These are phyloP conservation scores for Torymus aiolomorphi DNA, from an alignment of 2,888 invertebrate species.

Conservation along the genomic window DNA sequence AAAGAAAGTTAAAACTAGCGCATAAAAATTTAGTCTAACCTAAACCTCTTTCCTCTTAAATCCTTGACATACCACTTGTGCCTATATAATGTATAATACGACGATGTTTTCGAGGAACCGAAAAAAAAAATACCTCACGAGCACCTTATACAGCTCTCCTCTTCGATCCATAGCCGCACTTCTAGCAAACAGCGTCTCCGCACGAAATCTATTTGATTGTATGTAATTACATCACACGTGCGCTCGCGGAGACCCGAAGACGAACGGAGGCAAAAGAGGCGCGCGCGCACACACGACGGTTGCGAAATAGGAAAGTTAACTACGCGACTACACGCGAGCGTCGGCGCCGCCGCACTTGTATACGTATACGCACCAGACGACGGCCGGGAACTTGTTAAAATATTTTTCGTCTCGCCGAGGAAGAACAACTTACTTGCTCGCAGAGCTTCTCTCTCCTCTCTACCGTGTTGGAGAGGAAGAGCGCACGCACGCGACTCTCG, in stretches of 20 bases:
- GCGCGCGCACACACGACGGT: conserved; percentile 16
- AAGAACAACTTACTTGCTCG: conserved; percentile 68
- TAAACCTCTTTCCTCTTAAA: no score
- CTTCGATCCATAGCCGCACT: neutral
- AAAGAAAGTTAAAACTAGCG: no score
- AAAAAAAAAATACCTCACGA: no score
- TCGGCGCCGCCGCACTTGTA: conserved; percentile 17
- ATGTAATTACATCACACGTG: conserved; percentile 41
- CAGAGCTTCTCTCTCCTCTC: neutral
- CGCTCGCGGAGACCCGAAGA: neutral
- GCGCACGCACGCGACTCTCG: conserved; percentile 62
- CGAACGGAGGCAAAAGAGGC: neutral
- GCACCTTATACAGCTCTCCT: no score
- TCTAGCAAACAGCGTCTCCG: neutral
- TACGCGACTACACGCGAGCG: conserved; percentile 60
- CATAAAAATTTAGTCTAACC: no score
- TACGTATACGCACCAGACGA: conserved; percentile 58
- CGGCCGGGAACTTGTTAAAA: conserved; percentile 69
- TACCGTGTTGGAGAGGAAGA: conserved; percentile 54
- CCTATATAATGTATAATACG: no score
- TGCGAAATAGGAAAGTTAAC: conserved; percentile 57
- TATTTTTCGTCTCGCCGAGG: conserved; percentile 67
- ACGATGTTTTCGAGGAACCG: no score
- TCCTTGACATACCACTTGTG: no score
- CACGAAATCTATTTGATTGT: conserved; percentile 40